A percentile compares a stretch with the other conserved stretches of the same genome.
Conservation (phyloP, 1,140 invertebrate genomes). For the Drosophila tropicalis region DNA sequence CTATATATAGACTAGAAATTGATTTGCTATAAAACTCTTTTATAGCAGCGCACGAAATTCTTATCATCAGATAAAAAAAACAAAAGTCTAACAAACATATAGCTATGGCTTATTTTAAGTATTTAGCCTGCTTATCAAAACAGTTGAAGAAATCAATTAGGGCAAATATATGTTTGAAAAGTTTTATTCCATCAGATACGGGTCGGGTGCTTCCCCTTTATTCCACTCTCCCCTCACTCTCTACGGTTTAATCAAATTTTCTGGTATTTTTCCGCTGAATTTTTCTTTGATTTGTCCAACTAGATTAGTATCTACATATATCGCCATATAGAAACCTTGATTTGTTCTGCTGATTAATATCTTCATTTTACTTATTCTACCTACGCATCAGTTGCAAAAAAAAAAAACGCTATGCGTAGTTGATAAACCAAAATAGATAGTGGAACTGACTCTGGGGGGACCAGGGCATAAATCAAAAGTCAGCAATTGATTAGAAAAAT, state of each 20-base stretch:
- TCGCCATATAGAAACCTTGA: constrained; percentile 2
- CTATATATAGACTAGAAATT: background rate
- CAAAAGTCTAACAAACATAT: background rate
- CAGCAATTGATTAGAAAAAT: constrained; percentile 27
- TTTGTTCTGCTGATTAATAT: constrained; percentile 12
- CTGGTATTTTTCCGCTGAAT: background rate
- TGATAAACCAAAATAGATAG: constrained; percentile 50
- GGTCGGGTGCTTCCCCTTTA: background rate
- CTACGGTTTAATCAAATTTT: background rate
- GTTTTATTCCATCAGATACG: background rate
- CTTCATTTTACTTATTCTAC: background rate
- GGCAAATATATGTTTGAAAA: constrained; percentile 8
- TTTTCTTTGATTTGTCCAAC: background rate
- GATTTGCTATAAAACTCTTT: constrained; percentile 5
- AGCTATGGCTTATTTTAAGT: background rate
- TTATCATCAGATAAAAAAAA: constrained; percentile 4
- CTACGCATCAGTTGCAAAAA: background rate
- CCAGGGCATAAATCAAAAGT: constrained; percentile 55
- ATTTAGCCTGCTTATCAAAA: background rate
- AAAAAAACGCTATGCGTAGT: background rate
- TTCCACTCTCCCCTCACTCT: background rate
- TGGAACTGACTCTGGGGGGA: constrained; percentile 2
- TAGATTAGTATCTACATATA: constrained; percentile 1
- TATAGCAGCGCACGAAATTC: background rate
- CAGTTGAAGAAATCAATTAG: constrained; percentile 3